These are phyloP conservation scores for Campoletis raptor DNA, from an alignment of 2,888 invertebrate genomes.

Conservation along the genomic window DNA sequence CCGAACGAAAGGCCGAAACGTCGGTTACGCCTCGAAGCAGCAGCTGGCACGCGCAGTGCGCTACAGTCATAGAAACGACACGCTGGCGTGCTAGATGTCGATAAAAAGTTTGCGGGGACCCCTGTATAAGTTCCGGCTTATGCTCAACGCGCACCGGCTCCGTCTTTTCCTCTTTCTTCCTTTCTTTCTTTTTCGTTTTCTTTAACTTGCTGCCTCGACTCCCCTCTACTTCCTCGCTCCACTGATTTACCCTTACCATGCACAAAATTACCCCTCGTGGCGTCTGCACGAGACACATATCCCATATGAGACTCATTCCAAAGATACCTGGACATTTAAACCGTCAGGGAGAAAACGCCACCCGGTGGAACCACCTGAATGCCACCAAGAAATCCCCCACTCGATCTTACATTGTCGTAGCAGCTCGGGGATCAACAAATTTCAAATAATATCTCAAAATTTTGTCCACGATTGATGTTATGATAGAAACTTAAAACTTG, in stretches of 20 bases:
- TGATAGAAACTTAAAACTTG: not conserved
- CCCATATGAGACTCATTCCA: conserved; percentile 67
- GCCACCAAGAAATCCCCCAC: conserved; percentile 79
- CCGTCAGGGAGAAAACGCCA: conserved; percentile 75
- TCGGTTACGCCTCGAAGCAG: conserved; percentile 84
- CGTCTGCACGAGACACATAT: conserved; percentile 62
- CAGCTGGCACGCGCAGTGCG: conserved; percentile 84
- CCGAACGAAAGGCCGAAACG: conserved; percentile 83
- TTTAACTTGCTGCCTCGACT: conserved; percentile 67
- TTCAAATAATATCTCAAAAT: conserved; percentile 12
- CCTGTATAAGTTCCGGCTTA: conserved; percentile 35
- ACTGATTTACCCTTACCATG: conserved; percentile 54
- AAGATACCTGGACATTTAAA: conserved; percentile 84
- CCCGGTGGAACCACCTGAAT: conserved; percentile 82
- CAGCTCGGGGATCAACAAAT: conserved; percentile 48
- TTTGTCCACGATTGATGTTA: not conserved
- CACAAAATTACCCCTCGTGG: conserved; percentile 77
- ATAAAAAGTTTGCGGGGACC: conserved; percentile 64
- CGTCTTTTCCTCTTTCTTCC: conserved; percentile 68
- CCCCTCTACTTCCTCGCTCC: conserved; percentile 46
- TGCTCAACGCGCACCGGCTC: conserved; percentile 55
- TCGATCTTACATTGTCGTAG: conserved; percentile 76
- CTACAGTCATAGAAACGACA: conserved; percentile 72
- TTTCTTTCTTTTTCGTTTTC: conserved; percentile 63
- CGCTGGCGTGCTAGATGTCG: conserved; percentile 51